Base-by-base conservation (phyloP, 2,888 invertebrate genomes). In the Aleiodes testaceus region DNA sequence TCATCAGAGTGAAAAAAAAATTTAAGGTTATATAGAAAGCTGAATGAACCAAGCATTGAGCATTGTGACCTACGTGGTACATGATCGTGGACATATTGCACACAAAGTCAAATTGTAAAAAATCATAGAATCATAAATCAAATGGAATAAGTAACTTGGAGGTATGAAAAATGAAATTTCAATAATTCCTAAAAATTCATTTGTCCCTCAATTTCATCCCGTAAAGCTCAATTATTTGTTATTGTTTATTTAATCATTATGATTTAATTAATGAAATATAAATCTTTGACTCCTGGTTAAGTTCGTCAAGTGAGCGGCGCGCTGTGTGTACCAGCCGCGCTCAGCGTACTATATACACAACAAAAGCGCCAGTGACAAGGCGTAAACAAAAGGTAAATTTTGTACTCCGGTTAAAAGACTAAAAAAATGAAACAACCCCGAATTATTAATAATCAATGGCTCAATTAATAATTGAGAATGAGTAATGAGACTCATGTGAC, bases 311-410 rank as follows among this genome's bases (percentile, higher is more conserved):
- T 70, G 79, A 81, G 81, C 79, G 81, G 82, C 82, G 85, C 82
- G 82, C 84, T 80, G 80, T 79, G 45, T 59, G 9, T 18, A 20
- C 11, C 20, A 30, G n/a, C 36, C 36, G 36, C 36, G 36, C 3
- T 20, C 30, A 6, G 6, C 26, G 22, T 36, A 36, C 59, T 20
- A 44, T 80, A 76, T 82, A 83, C 82, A 85, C 84, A 82, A 84
- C 84, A 84, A 81, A 83, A 84, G 81, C 79, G 74, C 82, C 79
- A 84, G 82, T 85, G 85, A 84, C 84, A 85, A 84, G 83, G 85
- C 85, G 85, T 85, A 84, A 85, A 84, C 85, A 84, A 85, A 84
- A 85, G 84, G 81, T 81, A 80, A 81, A 44, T 66, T 55, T 69
- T 78, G 36, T 42, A 6, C 76, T 59, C 59, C 16, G 36, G 14